These are phyloP conservation scores for Alethe diademata DNA, from an alignment of 2,113 vertebrate species.

Conservation along the genomic window DNA sequence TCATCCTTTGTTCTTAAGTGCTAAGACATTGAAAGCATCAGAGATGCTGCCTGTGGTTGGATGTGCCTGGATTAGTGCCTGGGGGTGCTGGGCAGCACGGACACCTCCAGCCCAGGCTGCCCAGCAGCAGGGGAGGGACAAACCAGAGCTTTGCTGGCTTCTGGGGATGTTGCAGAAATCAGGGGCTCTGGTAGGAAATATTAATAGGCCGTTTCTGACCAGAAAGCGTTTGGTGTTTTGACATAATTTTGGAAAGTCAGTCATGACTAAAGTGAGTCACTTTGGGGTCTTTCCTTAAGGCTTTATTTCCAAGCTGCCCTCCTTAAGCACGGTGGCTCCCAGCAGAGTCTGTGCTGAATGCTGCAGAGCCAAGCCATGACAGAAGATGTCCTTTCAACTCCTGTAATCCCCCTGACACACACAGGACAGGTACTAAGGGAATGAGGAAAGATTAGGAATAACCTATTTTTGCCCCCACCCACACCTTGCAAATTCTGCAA, in stretches of 20 bases:
- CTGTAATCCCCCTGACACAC: not conserved
- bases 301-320: not conserved
- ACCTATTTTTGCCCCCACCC: rapidly evolving
- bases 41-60: not conserved
- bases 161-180: not conserved
- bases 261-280: not conserved
- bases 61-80: rapidly evolving
- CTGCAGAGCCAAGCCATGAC: not conserved
- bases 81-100: rapidly evolving
- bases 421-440: not conserved
- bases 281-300: not conserved
- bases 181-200: not conserved
- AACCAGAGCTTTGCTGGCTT: not conserved
- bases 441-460: not conserved
- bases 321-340: not conserved
- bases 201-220: not conserved
- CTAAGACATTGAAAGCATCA: not conserved
- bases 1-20: not conserved
- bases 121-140: not conserved
- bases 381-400: not conserved
- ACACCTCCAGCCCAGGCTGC: not conserved
- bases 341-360: not conserved
- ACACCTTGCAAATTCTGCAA: not conserved
- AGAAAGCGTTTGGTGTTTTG: not conserved
- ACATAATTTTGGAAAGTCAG: not conserved